Evolutionary conservation across 2,888 invertebrate genomes (phyloP), one percentile per base, ranked within the genome.

Genomic region (Archips xylosteana): DNA sequence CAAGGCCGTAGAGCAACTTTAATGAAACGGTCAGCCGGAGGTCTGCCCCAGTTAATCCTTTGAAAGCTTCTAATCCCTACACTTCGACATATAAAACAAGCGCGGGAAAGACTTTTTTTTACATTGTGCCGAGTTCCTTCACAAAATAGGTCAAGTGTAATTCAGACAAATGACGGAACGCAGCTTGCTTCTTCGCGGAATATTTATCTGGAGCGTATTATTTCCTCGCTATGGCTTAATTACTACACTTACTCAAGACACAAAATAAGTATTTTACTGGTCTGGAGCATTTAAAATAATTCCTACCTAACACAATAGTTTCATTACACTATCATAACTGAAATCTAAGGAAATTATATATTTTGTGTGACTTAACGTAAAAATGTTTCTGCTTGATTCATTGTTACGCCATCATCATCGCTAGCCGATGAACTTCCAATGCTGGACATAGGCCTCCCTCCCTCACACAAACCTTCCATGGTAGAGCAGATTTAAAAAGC

Each of bases 21-120:
- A 89, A 89, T 88, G 87, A 89, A 89, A 87, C 82, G 86, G 85
- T 85, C 87, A 86, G 81, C 81, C 81, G 82, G 82, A 82, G 84
- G 86, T 83, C 83, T 81, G 84, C 79, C 85, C 80, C 70, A 85
- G 87, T 85, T 89, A 91, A 91, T 90, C 90, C 88, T 88, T 88
- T 87, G 86, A 88, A 88, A 89, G 87, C 89, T 85, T 82, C 86
- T 88, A 87, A 89, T 88, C 85, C 82, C 76, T 81, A 83, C 83
- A 85, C 85, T 87, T 86, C 80, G 82, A 80, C 78, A 78, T 80
- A 81, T 77, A 75, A 80, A 84, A 83, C 80, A 80, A 78, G 77
- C 75, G 77, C 80, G 79, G 73, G 75, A 78, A 78, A 81, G 74
- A 79, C 77, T 83, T 80, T 82, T 83, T 82, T 83, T 82, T 80